phyloP scores from a whole-genome alignment of 2,113 vertebrate genomes.

The Orthonyx spaldingii region DNA sequence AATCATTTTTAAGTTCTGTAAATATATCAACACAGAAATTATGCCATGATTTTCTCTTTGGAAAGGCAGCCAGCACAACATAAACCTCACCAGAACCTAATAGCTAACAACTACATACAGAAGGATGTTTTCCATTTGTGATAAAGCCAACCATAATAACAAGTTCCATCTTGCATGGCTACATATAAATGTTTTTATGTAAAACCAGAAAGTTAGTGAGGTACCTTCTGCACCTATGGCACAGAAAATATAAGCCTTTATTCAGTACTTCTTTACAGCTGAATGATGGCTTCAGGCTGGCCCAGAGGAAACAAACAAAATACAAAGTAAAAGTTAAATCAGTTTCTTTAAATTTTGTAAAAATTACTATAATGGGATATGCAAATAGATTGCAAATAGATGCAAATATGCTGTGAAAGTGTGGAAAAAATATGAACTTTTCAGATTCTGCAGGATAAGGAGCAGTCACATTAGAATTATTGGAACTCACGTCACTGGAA shows the following conservation, averaged over 20 bases:
- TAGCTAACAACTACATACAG: neutral
- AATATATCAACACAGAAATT: neutral
- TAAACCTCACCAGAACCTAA: neutral
- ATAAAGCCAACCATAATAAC: neutral
- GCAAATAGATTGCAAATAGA: too few relatives aligned
- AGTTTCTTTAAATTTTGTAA: neutral
- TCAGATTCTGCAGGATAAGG: neutral
- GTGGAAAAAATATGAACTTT: neutral
- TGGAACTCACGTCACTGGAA: neutral
- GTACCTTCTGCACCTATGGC: neutral
- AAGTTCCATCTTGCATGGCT: neutral
- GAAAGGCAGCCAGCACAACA: neutral
- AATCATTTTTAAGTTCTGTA: neutral
- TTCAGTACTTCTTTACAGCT: neutral
- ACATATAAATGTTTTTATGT: neutral
- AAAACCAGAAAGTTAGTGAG: neutral
- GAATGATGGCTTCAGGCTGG: neutral
- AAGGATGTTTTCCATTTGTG: neutral
- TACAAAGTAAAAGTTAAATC: neutral
- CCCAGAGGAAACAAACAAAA: neutral
- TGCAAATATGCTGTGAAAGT: neutral
- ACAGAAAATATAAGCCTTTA: neutral
- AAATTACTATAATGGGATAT: neutral
- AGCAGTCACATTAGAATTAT: neutral
- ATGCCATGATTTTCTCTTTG: neutral